Base-by-base conservation (phyloP, 2,797 vertebrate species). In the Carapus acus region DNA sequence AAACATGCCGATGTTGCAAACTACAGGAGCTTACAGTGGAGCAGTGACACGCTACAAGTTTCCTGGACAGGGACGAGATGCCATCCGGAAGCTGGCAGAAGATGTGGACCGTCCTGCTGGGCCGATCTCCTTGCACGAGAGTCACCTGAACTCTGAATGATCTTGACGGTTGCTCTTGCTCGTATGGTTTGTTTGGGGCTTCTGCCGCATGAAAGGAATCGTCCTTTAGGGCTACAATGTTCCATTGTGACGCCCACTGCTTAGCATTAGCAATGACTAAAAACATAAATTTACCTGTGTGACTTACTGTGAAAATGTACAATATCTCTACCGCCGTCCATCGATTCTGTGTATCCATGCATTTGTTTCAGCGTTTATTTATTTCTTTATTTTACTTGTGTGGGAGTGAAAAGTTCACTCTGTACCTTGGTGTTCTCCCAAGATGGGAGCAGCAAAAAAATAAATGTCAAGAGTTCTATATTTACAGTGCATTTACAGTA, bases 1-100 rank as follows among this genome's bases (percentile, higher is more conserved):
- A 76, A 27, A 74, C 67, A 66, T 50, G 58, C 78, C 74, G 69
- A 81, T 79, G 75, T 77, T 77, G 78, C 60, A 74, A n/a, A 66
- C 75, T 74, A 62, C 55, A 57, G 60, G 34, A 33, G 54, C 63
- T 71, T 62, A 77, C 64, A 74, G 78, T 58, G 40, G 62, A 71
- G 50, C 42, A 19, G 24, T 52, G 55, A 62, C 51, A 60, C 49
- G 77, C 66, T 58, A 76, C 73, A 64, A 58, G 56, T 61, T 67
- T 71, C 59, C 59, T 63, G 65, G 58, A 76, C 54, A 74, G 49
- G 54, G 57, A 68, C 56, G 6, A 65, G 49, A 65, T 70, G 50
- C 56, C 60, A 69, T 31, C 46, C 71, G 47, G 57, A n/a, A 41
- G 67, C 61, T 53, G 50, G 51, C 69, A 56, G 58, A 21, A 50